Base-by-base conservation (phyloP, 2,113 vertebrate species). In the Brienomyrus longianalis region DNA sequence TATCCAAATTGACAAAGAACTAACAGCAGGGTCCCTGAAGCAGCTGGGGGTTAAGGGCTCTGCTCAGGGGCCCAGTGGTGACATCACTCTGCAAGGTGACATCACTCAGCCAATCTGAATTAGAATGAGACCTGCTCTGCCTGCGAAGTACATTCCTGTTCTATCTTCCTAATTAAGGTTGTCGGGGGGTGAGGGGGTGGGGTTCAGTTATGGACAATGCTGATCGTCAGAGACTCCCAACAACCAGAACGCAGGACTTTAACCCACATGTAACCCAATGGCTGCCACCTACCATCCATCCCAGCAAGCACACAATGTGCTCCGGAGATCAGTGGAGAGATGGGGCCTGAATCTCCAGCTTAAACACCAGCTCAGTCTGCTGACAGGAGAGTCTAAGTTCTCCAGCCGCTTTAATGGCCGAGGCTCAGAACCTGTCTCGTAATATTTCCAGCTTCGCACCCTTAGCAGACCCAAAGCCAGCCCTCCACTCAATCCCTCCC, bases 301-400 rank as follows among this genome's bases (percentile, higher is more conserved):
- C 48, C 17, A 7, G n/a, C 6, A 23, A 52, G 3, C 91, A 90
- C 90, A 89, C 92, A 84, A 45, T 90, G 6, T 31, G 90, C 56
- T 21, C 21, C 15, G 62, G 89, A 59, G 89, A 59, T 91, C 90
- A 9, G 52, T 10, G 84, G 52, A 39, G 31, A 86, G 62, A 8
- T 23, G 62, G 39, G 27, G 70, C 51, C 45, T 45, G 88, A 45
- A 74, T 74, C 91, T 80, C 13, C 90, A 90, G 92, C 93, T 94
- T 93, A 94, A 95, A 94, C 94, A 93, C 92, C 93, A 93, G 93
- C 92, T 39, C 39, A 39, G 39, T 39, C 93, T 93, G 92, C 94
- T 94, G 94, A 95, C 92, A 90, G 92, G 92, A 92, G 90, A 93
- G 93, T 95, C 95, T 95, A 93, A 96, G 95, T 93, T 94, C 91